phyloP scores from a whole-genome alignment of 2,888 invertebrate genomes.

The Xanthorhoe designata region DNA sequence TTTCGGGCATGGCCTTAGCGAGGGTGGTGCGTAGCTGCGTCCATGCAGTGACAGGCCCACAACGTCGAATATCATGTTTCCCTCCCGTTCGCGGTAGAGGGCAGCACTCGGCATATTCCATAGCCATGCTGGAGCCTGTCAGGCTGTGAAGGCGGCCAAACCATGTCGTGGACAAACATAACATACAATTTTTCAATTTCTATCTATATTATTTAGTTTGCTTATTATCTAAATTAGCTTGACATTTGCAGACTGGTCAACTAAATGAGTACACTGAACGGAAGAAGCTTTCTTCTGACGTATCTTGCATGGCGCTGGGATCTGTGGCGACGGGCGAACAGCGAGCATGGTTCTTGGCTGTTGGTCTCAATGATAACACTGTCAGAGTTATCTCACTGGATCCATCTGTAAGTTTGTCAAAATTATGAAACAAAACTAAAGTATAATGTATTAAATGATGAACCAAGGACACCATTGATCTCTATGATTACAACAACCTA shows the following conservation, averaged over 20 bases:
- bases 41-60: constrained; percentile 84
- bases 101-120: constrained; percentile 89
- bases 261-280: constrained; percentile 99
- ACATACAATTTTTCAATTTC: background rate
- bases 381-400: constrained; percentile 99
- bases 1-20: constrained; percentile 60
- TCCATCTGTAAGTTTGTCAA: constrained; percentile 88
- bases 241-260: constrained; percentile 93
- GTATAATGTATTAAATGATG: constrained; percentile 65
- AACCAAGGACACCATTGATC: constrained; percentile 84
- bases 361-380: constrained; percentile 97
- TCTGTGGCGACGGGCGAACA: constrained; percentile 98
- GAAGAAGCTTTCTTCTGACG: constrained; percentile 98
- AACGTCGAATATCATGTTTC: constrained; percentile 87
- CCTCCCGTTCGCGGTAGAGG: constrained; percentile 84
- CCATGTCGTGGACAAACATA: constrained; percentile 88
- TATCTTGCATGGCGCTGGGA: constrained; percentile 99
- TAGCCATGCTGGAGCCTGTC: constrained; percentile 89
- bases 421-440: background rate
- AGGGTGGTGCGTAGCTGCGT: constrained; percentile 82
- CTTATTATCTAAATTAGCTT: constrained; percentile 29
- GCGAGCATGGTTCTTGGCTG: constrained; percentile 97
- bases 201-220: background rate
- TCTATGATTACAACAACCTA: constrained; percentile 79
- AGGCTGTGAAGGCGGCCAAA: constrained; percentile 89